Evolutionary conservation across 2,113 vertebrate species (phyloP).

Genomic region (Ameiurus melas): DNA sequence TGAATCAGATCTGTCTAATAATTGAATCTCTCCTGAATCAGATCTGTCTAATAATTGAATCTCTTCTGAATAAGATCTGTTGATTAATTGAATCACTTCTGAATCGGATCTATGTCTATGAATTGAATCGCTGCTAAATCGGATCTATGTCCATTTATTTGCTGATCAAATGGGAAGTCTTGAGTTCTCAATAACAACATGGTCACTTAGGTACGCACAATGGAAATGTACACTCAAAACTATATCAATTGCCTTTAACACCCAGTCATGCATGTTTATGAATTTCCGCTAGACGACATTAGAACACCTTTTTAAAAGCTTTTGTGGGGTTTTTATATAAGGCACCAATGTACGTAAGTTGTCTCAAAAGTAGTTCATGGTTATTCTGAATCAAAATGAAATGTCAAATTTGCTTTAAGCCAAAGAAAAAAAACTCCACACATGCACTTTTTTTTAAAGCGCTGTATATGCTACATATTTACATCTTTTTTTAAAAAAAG

Average conservation of each 20-base stretch:
- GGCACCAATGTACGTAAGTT: background rate
- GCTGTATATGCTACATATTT: background rate
- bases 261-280: background rate
- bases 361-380: background rate
- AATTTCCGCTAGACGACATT: background rate
- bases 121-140: too few species aligned
- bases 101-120: background rate
- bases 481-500: background rate
- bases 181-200: background rate
- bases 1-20: background rate
- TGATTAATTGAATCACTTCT: background rate
- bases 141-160: background rate
- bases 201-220: background rate
- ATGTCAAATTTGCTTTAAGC: background rate
- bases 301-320: background rate
- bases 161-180: background rate
- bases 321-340: background rate
- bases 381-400: background rate
- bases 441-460: background rate
- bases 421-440: background rate
- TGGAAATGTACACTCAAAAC: background rate
- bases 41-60: background rate
- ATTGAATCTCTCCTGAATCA: too few species aligned
- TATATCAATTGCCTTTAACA: background rate
- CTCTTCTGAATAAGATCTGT: background rate